Evolutionary conservation across 1,140 invertebrate species (phyloP).

Genomic region (Bilobella aurantiaca): DNA sequence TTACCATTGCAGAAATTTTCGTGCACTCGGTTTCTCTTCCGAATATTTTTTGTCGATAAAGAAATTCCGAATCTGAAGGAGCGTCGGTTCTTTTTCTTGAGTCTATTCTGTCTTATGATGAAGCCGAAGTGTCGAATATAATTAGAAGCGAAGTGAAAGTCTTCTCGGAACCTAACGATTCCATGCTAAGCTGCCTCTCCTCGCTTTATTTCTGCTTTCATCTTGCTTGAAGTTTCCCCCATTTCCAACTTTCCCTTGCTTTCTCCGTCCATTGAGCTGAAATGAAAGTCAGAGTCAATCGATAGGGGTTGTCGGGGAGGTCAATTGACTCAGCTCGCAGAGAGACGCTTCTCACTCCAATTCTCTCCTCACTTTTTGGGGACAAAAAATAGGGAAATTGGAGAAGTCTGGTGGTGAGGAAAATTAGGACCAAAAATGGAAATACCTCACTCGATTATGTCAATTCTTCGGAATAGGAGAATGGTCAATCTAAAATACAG

Average conservation of each 20-base stretch:
- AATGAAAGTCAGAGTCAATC: slow-evolving; percentile 23
- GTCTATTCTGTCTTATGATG: slow-evolving; percentile 30
- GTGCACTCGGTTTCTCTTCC: no score
- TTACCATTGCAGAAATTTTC: no score
- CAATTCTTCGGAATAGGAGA: no score
- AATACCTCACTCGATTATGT: slow-evolving; percentile 10
- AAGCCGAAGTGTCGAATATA: slow-evolving; percentile 34
- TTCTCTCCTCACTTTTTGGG: no score
- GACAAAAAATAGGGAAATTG: slow-evolving; percentile 13
- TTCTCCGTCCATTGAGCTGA: slow-evolving; percentile 22
- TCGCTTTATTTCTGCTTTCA: background rate
- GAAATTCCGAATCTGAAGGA: no score
- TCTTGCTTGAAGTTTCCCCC: background rate
- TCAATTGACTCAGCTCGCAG: slow-evolving; percentile 33
- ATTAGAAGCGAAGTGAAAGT: slow-evolving; percentile 30
- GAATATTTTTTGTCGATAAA: no score
- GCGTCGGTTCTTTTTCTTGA: no score
- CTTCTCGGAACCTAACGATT: slow-evolving; percentile 21
- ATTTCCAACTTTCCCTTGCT: slow-evolving; percentile 3
- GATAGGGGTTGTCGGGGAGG: slow-evolving; percentile 34
- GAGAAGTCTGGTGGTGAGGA: no score
- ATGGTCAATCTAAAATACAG: no score
- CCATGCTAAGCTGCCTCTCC: slow-evolving; percentile 8
- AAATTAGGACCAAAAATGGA: slow-evolving; percentile 15
- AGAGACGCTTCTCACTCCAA: background rate